Evolutionary conservation across 2,888 invertebrate genomes (phyloP).

Genomic region (Maniola hyperantus): DNA sequence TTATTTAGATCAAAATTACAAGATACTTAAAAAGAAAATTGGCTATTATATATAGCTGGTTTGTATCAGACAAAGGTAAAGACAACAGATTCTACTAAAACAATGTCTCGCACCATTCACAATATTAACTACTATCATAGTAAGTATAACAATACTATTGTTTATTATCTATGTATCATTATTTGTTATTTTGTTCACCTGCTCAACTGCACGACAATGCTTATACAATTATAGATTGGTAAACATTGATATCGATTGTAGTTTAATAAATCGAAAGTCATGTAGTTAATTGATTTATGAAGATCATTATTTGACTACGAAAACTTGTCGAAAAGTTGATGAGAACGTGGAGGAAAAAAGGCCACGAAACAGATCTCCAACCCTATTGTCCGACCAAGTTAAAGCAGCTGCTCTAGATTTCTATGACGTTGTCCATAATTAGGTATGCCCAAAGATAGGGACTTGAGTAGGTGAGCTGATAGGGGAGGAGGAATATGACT

Average conservation of each 20-base stretch:
- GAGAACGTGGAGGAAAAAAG: too few species aligned
- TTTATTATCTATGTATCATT: slow-evolving; percentile 9
- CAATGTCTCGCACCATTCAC: slow-evolving; percentile 4
- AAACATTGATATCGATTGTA: slow-evolving; percentile 5
- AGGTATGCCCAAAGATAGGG: too few species aligned
- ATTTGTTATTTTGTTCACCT: slow-evolving; percentile 6
- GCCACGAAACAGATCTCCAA: too few species aligned
- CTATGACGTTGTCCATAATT: too few species aligned
- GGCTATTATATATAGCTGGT: not conserved
- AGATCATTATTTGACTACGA: not conserved
- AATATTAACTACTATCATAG: not conserved
- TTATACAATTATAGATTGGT: slow-evolving; percentile 11
- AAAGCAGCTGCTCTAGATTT: too few species aligned
- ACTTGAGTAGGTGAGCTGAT: too few species aligned
- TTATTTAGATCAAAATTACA: too few species aligned
- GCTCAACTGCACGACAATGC: not conserved
- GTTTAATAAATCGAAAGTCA: slow-evolving; percentile 3
- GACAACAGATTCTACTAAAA: slow-evolving; percentile 1
- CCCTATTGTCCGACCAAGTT: too few species aligned
- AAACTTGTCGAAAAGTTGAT: not conserved
- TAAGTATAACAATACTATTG: slow-evolving; percentile 10
- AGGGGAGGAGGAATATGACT: too few species aligned
- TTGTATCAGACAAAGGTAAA: slow-evolving; percentile 6
- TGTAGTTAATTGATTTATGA: not conserved
- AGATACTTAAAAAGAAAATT: not conserved